Percentiles rank a stretch among this genome's conserved stretches.
These are phyloP conservation scores for Esox niger DNA, from an alignment of 2,113 vertebrate genomes.

Conservation along the genomic window DNA sequence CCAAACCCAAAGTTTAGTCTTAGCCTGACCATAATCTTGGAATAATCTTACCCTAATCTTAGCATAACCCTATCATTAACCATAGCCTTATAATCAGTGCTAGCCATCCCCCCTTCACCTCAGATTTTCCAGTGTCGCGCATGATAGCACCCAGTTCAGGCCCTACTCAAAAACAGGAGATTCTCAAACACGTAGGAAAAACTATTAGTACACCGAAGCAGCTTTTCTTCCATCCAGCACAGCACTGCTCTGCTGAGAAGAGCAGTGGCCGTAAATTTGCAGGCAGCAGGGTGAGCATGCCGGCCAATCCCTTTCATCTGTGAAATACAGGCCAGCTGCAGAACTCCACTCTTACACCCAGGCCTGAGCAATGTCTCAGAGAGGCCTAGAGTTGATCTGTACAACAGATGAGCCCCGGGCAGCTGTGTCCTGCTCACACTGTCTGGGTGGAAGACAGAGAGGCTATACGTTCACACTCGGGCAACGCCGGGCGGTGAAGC, in stretches of 20 bases:
- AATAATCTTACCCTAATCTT: no score
- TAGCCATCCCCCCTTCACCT: no score
- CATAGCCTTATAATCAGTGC: no score
- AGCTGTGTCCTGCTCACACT: not conserved
- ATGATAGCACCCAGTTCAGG: not conserved
- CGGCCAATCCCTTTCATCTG: slow-evolving; percentile 57
- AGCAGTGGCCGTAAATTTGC: slow-evolving; percentile 49
- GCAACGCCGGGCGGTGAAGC: not conserved
- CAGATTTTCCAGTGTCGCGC: no score
- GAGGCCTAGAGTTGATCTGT: slow-evolving; percentile 15
- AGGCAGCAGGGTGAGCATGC: slow-evolving; percentile 37
- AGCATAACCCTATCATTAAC: no score
- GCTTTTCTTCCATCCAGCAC: slow-evolving; percentile 7
- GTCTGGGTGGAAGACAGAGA: not conserved
- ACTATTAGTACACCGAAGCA: slow-evolving; percentile 1
- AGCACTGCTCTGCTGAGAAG: slow-evolving; percentile 39
- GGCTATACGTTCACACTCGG: not conserved
- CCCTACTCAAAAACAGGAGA: not conserved
- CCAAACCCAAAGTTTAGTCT: no score
- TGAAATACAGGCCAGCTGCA: slow-evolving; percentile 56
- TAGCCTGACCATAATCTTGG: no score
- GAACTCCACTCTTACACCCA: not conserved
- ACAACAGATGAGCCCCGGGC: slow-evolving; percentile 19
- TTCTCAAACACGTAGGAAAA: slow-evolving; percentile 1
- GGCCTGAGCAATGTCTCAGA: not conserved